Conservation (phyloP, 2,113 vertebrate genomes). For the Rynchops niger region DNA sequence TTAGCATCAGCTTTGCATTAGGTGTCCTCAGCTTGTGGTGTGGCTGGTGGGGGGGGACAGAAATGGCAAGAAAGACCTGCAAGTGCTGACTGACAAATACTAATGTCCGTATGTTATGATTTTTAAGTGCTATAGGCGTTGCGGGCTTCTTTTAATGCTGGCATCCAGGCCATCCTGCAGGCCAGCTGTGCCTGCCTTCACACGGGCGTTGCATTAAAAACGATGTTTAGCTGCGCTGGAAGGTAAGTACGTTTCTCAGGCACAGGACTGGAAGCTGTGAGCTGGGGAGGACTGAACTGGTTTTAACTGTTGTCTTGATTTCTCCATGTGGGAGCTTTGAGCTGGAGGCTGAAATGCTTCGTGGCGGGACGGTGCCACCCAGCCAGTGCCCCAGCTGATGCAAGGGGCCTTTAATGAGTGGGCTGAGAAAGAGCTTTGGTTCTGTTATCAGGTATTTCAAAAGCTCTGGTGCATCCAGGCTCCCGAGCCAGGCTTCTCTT, state of each 20-base stretch:
- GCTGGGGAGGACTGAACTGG: background rate
- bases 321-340: background rate
- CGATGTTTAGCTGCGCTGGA: background rate
- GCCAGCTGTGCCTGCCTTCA: background rate
- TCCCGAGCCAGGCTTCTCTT: background rate
- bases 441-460: background rate
- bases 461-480: background rate
- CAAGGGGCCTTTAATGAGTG: background rate
- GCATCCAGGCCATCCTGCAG: background rate
- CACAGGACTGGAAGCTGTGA: background rate
- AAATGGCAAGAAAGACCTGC: background rate
- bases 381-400: background rate
- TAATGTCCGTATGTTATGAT: background rate
- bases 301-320: background rate
- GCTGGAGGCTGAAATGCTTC: background rate
- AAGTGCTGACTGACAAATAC: background rate
- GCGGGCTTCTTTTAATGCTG: background rate
- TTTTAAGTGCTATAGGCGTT: background rate
- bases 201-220: background rate
- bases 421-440: background rate
- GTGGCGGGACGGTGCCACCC: background rate
- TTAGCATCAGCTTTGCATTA: background rate
- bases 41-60: background rate
- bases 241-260: background rate
- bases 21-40: background rate